These are phyloP conservation scores for Oriolus oriolus DNA, from an alignment of 2,113 vertebrate species.

Conservation along the genomic window DNA sequence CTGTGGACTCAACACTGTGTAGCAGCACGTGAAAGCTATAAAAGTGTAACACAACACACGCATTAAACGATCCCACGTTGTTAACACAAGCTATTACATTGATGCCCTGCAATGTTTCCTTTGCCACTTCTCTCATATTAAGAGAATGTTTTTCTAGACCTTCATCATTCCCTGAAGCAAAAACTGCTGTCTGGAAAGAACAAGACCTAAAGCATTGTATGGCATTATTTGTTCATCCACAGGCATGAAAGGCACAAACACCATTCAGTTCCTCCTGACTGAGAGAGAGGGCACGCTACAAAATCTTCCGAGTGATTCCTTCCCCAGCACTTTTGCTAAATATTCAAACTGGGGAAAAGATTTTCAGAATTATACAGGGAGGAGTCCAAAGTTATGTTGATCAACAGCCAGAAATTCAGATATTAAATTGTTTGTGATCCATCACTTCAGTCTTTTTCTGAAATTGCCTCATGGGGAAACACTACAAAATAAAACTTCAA, in stretches of 20 bases:
- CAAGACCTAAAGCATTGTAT: background rate
- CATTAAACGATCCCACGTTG: background rate
- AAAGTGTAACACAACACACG: background rate
- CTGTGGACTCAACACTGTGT: background rate
- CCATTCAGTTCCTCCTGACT: background rate
- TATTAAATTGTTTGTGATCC: constrained; percentile 25
- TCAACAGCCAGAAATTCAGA: background rate
- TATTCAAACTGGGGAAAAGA: background rate
- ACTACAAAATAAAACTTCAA: constrained; percentile 49
- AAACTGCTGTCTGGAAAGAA: background rate
- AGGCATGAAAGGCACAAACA: background rate
- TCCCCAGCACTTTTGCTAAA: background rate
- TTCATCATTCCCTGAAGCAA: background rate
- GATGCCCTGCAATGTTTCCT: background rate
- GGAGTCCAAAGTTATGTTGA: background rate
- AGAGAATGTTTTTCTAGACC: background rate
- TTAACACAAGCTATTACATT: background rate
- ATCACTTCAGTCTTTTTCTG: background rate
- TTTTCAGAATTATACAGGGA: background rate
- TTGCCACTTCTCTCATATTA: background rate
- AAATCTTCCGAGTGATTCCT: background rate
- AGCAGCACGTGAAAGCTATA: background rate
- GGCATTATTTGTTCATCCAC: background rate
- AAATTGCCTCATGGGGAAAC: constrained; percentile 31
- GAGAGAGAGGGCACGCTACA: background rate